Base-by-base conservation (phyloP, 2,888 invertebrate species). In the Zygothrica quintamaculata region DNA sequence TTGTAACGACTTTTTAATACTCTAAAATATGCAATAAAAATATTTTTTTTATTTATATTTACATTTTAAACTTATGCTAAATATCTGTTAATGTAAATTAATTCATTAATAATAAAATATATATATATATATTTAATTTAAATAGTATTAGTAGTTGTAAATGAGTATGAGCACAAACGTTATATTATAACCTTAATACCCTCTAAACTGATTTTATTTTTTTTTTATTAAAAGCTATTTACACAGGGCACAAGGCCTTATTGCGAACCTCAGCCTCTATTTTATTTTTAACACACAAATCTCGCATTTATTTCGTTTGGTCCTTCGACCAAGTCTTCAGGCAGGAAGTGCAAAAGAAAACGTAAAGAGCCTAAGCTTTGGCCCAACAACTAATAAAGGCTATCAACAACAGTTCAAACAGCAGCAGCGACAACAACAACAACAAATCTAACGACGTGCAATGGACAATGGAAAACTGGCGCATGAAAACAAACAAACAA, bases 341-440 rank as follows among this genome's bases (percentile, higher is more conserved):
- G 55, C 69, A 74, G 74, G 75, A 76, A 61, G 67, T 67, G 61
- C 55, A 60, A 66, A 64, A 57, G 59, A 61, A 66, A 72, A 78
- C 69, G 78, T 82, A 86, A 74, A 68, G 80, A 72, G 81, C 68
- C 70, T 81, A 87, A 84, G 87, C 82, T 75, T 66, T 60, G 62
- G 73, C 71, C 77, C 79, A 78, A 81, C 81, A 84, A 87, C 88
- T 85, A 88, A 85, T 87, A 87, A 88, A 78, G 84, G 76, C 75
- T 84, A 87, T 87, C 87, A 87, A 81, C 85, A 87, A 84, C 81
- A 82, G 85, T 84, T 87, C 82, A 87, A 82, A 84, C 84, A 81
- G 58, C 80, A 81, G 47, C 61, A 56, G 25, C 36, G 50, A 42
- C 69, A 59, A 18, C 58, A 52, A 29, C 56, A 26, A 34, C 39